Conservation (phyloP, 2,797 vertebrate species). For the Discoglossus pictus region DNA sequence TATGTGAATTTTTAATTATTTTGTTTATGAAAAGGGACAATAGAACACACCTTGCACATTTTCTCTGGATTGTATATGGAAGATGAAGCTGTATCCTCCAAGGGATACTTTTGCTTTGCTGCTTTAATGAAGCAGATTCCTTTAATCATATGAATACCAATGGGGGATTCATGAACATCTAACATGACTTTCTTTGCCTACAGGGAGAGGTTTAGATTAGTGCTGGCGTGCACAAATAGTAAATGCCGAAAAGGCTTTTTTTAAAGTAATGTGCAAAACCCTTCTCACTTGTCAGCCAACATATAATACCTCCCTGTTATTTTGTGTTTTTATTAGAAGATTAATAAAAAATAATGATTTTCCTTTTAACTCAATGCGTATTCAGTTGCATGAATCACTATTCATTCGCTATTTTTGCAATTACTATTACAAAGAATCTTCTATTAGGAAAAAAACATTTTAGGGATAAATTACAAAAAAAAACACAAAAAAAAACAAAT, state of each 20-base stretch:
- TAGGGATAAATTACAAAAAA: no score
- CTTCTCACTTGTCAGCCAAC: background rate
- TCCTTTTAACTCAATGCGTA: no score
- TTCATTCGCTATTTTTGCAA: no score
- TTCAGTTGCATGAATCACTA: no score
- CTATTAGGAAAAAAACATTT: no score
- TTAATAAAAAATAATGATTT: no score
- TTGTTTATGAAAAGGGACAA: constrained; percentile 18
- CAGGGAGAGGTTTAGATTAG: constrained; percentile 75
- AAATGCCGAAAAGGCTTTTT: constrained; percentile 71
- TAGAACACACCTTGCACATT: constrained; percentile 3
- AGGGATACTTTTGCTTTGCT: constrained; percentile 58
- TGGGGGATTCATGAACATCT: constrained; percentile 67
- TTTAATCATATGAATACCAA: constrained; percentile 66
- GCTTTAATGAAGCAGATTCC: constrained; percentile 59
- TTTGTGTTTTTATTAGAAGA: no score
- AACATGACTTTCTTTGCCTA: constrained; percentile 67
- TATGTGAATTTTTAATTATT: constrained; percentile 8
- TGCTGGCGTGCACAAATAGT: constrained; percentile 66
- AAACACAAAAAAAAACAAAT: no score
- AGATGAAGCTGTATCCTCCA: constrained; percentile 47
- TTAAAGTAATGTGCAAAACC: constrained; percentile 28
- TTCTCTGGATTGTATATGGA: constrained; percentile 33
- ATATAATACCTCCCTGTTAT: no score
- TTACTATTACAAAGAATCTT: no score